phyloP scores from a whole-genome alignment of 2,888 invertebrate genomes.

The Brachyptera putata region DNA sequence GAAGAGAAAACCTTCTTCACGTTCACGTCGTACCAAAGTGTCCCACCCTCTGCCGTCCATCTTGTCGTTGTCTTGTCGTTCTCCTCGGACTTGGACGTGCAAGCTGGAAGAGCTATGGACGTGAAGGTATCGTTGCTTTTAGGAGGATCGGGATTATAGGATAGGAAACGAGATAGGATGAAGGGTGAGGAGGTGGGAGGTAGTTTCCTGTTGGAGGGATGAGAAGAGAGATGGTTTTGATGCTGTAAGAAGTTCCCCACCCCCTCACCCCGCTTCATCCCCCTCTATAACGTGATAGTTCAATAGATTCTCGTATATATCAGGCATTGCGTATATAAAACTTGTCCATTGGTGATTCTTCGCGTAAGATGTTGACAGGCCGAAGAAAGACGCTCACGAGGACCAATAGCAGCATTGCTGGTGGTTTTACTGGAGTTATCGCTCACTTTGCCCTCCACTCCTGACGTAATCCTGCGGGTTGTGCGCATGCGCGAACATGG shows the following conservation, averaged over 20 bases:
- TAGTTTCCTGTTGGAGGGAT: neutral
- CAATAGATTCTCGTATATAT: constrained; percentile 11
- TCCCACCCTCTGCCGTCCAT: constrained; percentile 27
- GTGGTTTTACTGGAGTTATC: constrained; percentile 9
- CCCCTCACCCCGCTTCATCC: no score
- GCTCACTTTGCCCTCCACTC: no score
- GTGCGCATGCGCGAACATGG: neutral
- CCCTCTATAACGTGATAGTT: constrained; percentile 8
- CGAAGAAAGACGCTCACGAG: constrained; percentile 7
- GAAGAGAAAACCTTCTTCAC: constrained; percentile 29
- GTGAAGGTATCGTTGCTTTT: constrained; percentile 27
- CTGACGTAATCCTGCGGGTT: constrained; percentile 2
- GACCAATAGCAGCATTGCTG: neutral
- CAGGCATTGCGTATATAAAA: neutral
- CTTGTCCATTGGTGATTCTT: constrained; percentile 10
- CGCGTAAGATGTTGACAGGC: no score
- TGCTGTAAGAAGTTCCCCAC: no score
- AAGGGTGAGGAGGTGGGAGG: neutral
- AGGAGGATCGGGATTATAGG: constrained; percentile 26
- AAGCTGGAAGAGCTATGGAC: constrained; percentile 28
- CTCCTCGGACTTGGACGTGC: constrained; percentile 30
- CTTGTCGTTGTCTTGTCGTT: constrained; percentile 32
- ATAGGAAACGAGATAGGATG: constrained; percentile 4
- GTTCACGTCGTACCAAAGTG: constrained; percentile 27
- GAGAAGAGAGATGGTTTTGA: constrained; percentile 4